Evolutionary conservation across 2,113 vertebrate genomes (phyloP), one percentile per base, ranked within the genome.

Genomic region (Salvelinus sp.): DNA sequence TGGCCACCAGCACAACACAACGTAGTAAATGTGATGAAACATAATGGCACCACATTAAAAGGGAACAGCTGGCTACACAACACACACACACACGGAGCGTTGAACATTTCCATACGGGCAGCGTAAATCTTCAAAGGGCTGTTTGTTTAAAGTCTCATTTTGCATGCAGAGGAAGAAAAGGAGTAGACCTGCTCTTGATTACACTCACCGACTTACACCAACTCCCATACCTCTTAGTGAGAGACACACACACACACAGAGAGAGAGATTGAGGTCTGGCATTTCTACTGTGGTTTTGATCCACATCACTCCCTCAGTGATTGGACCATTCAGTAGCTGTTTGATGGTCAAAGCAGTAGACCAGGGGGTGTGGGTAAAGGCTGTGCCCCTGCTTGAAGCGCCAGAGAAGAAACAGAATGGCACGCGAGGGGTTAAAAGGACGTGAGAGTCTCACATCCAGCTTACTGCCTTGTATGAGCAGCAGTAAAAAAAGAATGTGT

Each of bases 101-200:
- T 79, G 78, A 91, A 78, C 78, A 83, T 87, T 92, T 87, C 88
- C 91, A 90, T 89, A 81, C 93, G 92, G 79, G 50, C 62, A 27
- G 80, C 78, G 72, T 81, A 82, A 50, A 71, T 74, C 86, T 91
- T 93, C 89, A 93, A 92, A 91, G 88, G 73, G 83, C 76, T 86
- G 76, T 88, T 85, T n/a, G 82, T 84, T 86, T 85, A 80, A 89
- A 77, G 69, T 58, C 78, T 70, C 54, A 77, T 88, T 91, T 91
- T 92, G 86, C 87, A 86, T 91, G 85, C 73, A 72, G 30, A 74
- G 78, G 74, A 89, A 88, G 83, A 89, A 82, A 74, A 77, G 84
- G 84, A 79, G 81, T 80, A 79, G 83, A 83, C 68, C 82, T 86
- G 79, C 27, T 47, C 69, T 84, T 79, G 76, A 76, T 87, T 66